phyloP scores from a whole-genome alignment of 2,888 invertebrate genomes.

The Masnerella sp. region DNA sequence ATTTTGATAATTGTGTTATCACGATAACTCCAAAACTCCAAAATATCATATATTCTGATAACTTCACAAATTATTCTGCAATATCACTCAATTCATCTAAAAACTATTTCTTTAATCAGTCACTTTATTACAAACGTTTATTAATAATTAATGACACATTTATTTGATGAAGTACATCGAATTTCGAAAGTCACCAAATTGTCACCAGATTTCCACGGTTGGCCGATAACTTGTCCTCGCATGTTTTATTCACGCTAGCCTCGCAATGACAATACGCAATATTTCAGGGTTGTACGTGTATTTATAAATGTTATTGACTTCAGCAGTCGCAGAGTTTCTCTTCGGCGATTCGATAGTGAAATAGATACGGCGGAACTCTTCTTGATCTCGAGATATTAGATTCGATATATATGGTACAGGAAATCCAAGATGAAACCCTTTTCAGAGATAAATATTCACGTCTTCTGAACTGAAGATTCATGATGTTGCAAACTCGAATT shows the following conservation, averaged over 20 bases:
- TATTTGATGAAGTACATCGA: neutral
- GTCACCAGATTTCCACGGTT: neutral
- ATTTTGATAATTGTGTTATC: too few relatives aligned
- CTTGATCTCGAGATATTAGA: conserved; percentile 40
- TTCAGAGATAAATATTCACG: conserved; percentile 47
- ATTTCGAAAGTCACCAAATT: neutral
- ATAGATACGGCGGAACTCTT: conserved; percentile 45
- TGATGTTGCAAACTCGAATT: too few relatives aligned
- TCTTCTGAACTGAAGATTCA: conserved; percentile 14
- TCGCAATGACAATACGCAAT: conserved; percentile 31
- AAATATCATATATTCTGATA: too few relatives aligned
- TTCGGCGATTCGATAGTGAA: conserved; percentile 55
- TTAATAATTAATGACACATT: too few relatives aligned
- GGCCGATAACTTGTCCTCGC: conserved; percentile 9
- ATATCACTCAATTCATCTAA: too few relatives aligned
- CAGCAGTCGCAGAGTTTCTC: conserved; percentile 43
- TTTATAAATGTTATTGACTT: conserved; percentile 56
- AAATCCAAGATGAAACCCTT: conserved; percentile 43
- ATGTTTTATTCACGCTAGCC: conserved; percentile 24
- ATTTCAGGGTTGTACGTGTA: conserved; percentile 41
- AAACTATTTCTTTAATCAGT: too few relatives aligned
- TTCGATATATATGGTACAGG: conserved; percentile 29
- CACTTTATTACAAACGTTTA: neutral
- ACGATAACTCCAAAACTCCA: too few relatives aligned
- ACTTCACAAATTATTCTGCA: too few relatives aligned